Conservation (phyloP, 2,888 invertebrate species). For the Eurois occulta region DNA sequence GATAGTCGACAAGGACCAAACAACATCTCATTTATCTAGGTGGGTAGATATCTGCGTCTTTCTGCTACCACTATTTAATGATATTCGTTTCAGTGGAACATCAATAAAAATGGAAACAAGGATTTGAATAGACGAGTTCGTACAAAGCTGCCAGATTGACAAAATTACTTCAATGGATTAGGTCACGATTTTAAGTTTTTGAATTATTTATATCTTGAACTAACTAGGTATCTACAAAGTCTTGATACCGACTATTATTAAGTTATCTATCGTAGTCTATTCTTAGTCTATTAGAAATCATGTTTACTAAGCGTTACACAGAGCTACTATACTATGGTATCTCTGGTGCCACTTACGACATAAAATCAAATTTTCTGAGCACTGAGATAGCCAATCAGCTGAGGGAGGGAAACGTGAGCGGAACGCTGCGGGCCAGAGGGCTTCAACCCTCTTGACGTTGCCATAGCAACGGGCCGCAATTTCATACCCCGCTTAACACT, state of each 20-base stretch:
- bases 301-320: not conserved
- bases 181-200: not conserved
- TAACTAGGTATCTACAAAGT: not conserved
- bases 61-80: not conserved
- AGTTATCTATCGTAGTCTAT: too few species aligned
- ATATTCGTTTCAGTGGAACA: not conserved
- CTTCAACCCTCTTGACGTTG: slow-evolving; percentile 85
- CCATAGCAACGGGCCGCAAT: slow-evolving; percentile 84
- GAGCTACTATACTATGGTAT: not conserved
- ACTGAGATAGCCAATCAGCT: slow-evolving; percentile 79
- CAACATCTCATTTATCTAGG: not conserved
- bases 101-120: not conserved
- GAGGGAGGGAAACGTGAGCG: slow-evolving; percentile 75
- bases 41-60: not conserved
- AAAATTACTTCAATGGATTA: not conserved
- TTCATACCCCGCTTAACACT: slow-evolving; percentile 79
- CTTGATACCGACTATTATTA: not conserved
- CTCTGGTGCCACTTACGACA: slow-evolving; percentile 50
- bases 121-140: not conserved
- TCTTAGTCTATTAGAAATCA: not conserved
- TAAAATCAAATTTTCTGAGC: slow-evolving; percentile 73
- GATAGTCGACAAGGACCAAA: not conserved
- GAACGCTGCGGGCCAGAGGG: slow-evolving; percentile 73
- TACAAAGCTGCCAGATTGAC: not conserved
- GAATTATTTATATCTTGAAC: not conserved